Evolutionary conservation across 2,888 invertebrate species (phyloP).

Genomic region (Hydriomena furcata): DNA sequence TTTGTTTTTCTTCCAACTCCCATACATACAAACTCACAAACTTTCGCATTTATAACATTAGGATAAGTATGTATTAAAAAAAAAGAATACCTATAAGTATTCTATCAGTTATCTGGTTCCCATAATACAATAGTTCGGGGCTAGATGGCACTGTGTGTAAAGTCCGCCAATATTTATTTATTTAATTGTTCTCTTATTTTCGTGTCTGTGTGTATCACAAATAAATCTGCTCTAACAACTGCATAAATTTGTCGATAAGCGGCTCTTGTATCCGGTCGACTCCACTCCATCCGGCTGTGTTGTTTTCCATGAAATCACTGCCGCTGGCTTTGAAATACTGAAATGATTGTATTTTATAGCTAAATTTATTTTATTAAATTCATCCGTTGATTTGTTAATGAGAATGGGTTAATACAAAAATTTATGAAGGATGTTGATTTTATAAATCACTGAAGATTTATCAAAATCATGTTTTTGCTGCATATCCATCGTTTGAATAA

Average conservation of each 20-base stretch:
- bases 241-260: constrained; percentile 80
- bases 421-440: constrained; percentile 6
- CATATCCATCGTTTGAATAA: too few relatives aligned
- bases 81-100: too few relatives aligned
- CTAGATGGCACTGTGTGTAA: too few relatives aligned
- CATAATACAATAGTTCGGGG: too few relatives aligned
- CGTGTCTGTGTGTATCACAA: constrained; percentile 42
- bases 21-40: too few relatives aligned
- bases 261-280: constrained; percentile 72
- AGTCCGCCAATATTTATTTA: too few relatives aligned
- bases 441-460: too few relatives aligned
- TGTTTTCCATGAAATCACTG: constrained; percentile 49
- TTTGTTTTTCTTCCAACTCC: too few relatives aligned
- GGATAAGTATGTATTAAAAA: too few relatives aligned
- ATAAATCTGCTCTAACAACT: constrained; percentile 76
- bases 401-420: not conserved
- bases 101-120: too few relatives aligned
- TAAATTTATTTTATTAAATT: constrained; percentile 4
- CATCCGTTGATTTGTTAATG: constrained; percentile 6
- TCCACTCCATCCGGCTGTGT: constrained; percentile 61
- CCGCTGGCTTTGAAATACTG: not conserved
- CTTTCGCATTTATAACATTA: too few relatives aligned
- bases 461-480: too few relatives aligned
- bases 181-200: not conserved
- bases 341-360: not conserved